Evolutionary conservation across 2,888 invertebrate species (phyloP).

Genomic region (Drosophila mimica): DNA sequence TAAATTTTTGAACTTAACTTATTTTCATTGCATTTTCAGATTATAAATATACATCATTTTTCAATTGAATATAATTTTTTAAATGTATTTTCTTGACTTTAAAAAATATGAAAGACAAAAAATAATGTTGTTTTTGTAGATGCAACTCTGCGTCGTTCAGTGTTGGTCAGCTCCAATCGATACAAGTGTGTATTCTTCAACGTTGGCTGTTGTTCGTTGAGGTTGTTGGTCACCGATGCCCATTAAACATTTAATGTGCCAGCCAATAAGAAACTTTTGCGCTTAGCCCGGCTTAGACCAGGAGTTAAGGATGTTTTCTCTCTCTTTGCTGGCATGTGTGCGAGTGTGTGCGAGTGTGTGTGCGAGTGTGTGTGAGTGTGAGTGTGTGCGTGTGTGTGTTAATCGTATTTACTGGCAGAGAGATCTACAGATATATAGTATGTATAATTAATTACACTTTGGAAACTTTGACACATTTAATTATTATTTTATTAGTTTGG

Average conservation of each 20-base stretch:
- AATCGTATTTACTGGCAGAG: conserved; percentile 12
- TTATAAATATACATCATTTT: no score
- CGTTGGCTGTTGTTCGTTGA: conserved; percentile 39
- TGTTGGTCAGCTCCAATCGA: neutral
- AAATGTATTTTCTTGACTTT: no score
- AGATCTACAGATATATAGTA: conserved; percentile 60
- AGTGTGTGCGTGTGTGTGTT: neutral
- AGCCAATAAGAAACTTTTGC: conserved; percentile 65
- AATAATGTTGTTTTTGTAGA: neutral
- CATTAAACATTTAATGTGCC: conserved; percentile 65
- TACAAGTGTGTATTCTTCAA: conserved; percentile 14
- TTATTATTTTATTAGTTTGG: conserved; percentile 79
- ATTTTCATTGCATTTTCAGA: no score
- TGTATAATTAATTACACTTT: conserved; percentile 78
- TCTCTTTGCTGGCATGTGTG: neutral
- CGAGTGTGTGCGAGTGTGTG: neutral
- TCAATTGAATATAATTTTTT: no score
- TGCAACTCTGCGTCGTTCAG: conserved; percentile 1
- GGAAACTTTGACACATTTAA: conserved; percentile 80
- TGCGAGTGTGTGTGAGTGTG: neutral
- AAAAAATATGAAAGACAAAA: no score
- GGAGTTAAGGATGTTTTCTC: conserved; percentile 8
- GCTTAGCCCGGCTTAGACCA: conserved; percentile 40
- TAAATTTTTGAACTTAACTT: no score
- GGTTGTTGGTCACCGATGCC: conserved; percentile 55